A percentile compares a stretch with the other conserved stretches of the same genome.
phyloP scores from a whole-genome alignment of 2,797 vertebrate species.

The Notoglanidium macrostoma region DNA sequence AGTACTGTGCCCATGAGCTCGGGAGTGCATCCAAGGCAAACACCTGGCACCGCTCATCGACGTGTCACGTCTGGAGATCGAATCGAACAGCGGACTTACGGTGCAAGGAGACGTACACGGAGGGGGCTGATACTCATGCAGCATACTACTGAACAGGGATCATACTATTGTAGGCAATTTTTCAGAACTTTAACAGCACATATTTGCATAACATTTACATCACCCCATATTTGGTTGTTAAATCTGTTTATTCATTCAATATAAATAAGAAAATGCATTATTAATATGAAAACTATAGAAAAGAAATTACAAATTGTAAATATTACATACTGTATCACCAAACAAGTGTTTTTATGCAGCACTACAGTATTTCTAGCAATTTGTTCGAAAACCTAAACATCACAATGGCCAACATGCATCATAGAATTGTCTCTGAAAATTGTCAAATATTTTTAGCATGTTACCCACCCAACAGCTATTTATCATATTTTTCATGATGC shows the following conservation, averaged over 20 bases:
- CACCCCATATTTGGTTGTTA: too few species aligned
- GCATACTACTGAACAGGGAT: not conserved
- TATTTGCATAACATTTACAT: not conserved
- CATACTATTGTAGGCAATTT: not conserved
- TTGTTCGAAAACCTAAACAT: not conserved
- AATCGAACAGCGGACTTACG: constrained; percentile 53
- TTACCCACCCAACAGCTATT: not conserved
- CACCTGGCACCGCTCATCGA: constrained; percentile 66
- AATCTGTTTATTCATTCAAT: not conserved
- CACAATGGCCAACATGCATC: not conserved
- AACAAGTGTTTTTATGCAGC: not conserved
- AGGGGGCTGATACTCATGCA: not conserved
- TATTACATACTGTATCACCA: not conserved
- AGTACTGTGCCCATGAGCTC: constrained; percentile 69
- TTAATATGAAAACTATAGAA: not conserved
- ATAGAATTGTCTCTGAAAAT: not conserved
- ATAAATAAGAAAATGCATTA: too few species aligned
- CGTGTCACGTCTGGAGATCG: constrained; percentile 66
- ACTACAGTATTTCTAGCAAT: not conserved
- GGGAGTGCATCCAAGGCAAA: constrained; percentile 75
- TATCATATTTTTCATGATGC: not conserved
- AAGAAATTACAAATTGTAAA: not conserved
- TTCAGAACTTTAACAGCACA: not conserved
- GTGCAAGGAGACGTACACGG: constrained; percentile 4
- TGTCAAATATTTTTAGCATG: not conserved